phyloP scores from a whole-genome alignment of 2,888 invertebrate genomes.

The Liodrosophila aerea region DNA sequence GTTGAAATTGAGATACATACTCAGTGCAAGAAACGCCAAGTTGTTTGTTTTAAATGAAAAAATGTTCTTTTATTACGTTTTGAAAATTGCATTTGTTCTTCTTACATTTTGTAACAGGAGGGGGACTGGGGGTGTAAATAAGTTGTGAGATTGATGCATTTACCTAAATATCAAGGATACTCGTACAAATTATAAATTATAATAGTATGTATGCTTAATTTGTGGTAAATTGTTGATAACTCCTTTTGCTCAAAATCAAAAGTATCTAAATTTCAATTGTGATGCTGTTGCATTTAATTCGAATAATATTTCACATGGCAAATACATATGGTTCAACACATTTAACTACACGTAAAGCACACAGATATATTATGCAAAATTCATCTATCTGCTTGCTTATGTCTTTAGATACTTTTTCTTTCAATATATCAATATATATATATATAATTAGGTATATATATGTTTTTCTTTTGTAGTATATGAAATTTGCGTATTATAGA shows the following conservation, averaged over 20 bases:
- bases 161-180: constrained; percentile 50
- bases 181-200: constrained; percentile 55
- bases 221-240: constrained; percentile 28
- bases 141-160: constrained; percentile 72
- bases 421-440: constrained; percentile 28
- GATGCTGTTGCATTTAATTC: constrained; percentile 13
- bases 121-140: constrained; percentile 72
- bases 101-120: constrained; percentile 72
- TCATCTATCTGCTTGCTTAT: constrained; percentile 46
- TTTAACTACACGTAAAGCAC: constrained; percentile 55
- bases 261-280: constrained; percentile 43
- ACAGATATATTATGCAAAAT: constrained; percentile 35
- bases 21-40: constrained; percentile 58
- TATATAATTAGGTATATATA: constrained; percentile 18
- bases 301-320: constrained; percentile 9
- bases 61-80: constrained; percentile 60
- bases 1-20: constrained; percentile 53
- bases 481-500: constrained; percentile 51
- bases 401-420: constrained; percentile 42
- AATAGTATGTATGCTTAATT: constrained; percentile 36
- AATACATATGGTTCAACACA: constrained; percentile 42
- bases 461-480: constrained; percentile 42
- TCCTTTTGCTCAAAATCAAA: constrained; percentile 23
- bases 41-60: constrained; percentile 66
- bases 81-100: constrained; percentile 56